These are phyloP conservation scores for Petrocephalus microphthalmus DNA, from an alignment of 2,113 vertebrate genomes.

Conservation along the genomic window DNA sequence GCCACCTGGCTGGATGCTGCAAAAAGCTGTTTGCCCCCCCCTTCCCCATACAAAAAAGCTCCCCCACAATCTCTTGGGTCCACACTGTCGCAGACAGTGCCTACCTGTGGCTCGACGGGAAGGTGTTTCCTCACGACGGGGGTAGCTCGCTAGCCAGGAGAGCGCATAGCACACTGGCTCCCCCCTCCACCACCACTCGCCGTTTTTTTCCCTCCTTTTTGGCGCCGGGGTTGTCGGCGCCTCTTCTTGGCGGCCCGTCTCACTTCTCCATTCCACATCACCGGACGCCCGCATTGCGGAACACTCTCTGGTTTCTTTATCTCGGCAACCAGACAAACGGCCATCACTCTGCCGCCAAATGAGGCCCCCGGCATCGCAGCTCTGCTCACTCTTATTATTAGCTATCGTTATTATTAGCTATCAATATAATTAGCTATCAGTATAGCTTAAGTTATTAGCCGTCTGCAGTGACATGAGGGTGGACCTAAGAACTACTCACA, in stretches of 20 bases:
- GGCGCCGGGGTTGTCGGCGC: background rate
- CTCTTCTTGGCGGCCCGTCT: background rate
- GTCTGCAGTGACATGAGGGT: background rate
- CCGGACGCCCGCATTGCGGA: background rate
- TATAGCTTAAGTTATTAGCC: background rate
- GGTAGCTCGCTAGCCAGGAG: background rate
- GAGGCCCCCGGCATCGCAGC: background rate
- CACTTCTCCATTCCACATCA: background rate
- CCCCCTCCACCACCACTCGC: background rate
- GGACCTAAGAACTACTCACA: background rate
- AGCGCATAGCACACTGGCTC: background rate
- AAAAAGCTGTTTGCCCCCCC: slow-evolving; percentile 28
- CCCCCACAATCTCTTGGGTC: slow-evolving; percentile 58
- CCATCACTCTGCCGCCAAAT: background rate
- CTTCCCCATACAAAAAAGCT: slow-evolving; percentile 55
- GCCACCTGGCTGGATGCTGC: background rate
- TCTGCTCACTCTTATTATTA: background rate
- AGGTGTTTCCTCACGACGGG: background rate
- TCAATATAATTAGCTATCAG: background rate
- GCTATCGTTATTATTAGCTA: background rate
- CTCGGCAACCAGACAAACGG: background rate
- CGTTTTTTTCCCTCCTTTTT: background rate
- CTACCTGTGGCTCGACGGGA: background rate
- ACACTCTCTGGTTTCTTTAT: slow-evolving; percentile 3
- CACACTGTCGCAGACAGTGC: slow-evolving; percentile 14